Evolutionary conservation across 2,888 invertebrate genomes (phyloP).

Genomic region (Chelonus formosanus): DNA sequence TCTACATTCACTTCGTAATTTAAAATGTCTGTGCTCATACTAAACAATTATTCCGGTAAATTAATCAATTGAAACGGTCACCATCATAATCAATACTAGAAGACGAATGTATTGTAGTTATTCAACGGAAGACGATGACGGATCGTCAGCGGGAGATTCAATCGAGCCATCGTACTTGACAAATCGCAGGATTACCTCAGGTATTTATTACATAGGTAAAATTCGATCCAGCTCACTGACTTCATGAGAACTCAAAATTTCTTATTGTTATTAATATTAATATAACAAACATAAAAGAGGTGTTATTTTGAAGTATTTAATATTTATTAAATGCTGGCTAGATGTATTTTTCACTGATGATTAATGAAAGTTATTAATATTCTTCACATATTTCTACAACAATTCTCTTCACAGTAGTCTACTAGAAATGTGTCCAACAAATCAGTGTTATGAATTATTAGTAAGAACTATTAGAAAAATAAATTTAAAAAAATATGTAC

Average conservation of each 20-base stretch:
- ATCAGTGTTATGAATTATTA: no score
- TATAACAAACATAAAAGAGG: not conserved
- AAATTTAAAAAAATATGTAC: not conserved
- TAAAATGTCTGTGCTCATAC: not conserved
- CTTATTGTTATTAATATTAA: no score
- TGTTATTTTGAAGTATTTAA: not conserved
- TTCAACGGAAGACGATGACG: constrained; percentile 43
- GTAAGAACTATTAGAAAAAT: no score
- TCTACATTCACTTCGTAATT: no score
- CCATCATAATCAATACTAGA: constrained; percentile 5
- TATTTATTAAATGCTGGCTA: no score
- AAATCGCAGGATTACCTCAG: constrained; percentile 53
- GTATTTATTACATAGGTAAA: constrained; percentile 19
- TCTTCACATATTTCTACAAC: no score
- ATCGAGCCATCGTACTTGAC: constrained; percentile 48
- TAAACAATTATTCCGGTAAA: constrained; percentile 34
- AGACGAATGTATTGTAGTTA: constrained; percentile 27
- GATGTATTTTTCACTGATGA: no score
- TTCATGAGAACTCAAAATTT: not conserved
- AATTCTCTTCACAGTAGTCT: no score
- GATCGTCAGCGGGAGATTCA: constrained; percentile 37
- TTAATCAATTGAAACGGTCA: constrained; percentile 45
- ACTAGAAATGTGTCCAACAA: no score
- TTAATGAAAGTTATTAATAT: no score
- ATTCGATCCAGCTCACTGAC: constrained; percentile 25